Evolutionary conservation across 1,140 invertebrate species (phyloP), one percentile per base, ranked within the genome.

Genomic region (Aphelinus certus): DNA sequence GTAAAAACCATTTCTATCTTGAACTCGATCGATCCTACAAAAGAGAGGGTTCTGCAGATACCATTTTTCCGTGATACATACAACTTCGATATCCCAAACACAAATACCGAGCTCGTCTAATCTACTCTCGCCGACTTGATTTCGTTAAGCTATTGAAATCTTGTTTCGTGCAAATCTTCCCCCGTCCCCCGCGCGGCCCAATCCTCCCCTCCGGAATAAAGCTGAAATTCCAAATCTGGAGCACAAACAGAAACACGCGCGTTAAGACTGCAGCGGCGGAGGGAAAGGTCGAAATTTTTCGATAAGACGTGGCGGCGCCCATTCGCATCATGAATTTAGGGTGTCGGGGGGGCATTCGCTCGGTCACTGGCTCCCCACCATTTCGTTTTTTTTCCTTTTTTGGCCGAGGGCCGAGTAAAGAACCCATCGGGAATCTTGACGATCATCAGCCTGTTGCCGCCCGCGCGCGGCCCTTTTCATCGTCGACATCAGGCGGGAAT

Each of bases 371-470:
- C 56, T 72, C 47, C 9, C 49, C 48, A 3, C 9, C 3, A 7
- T n/a, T 51, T 56, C 9, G 7, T 48, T 63, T 48, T 63, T 10
- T 2, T 48, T 49, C 49, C n/a, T 46, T 71, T 68, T 63, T 60
- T 69, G 26, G 26, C 67, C 45, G 65, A 63, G 60, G 65, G 48
- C 9, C 26, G 45, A 51, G 74, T 68, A 77, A 71, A 63, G 49
- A 69, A 56, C 26, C 72, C 71, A 70, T 74, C 49, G 46, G 73
- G 76, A 81, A 85, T 86, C 83, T 77, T 79, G 80, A 83, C 76
- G 85, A 84, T 85, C 85, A 88, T 87, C 86, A 85, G 86, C 86
- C 86, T 87, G 86, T 88, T 88, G 86, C 82, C 72, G 79, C 75
- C 75, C 77, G 79, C 78, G 71, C 77, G 51, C 61, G 61, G 43